phyloP scores from a whole-genome alignment of 2,113 vertebrate species.

The Anas platyrhynchos region DNA sequence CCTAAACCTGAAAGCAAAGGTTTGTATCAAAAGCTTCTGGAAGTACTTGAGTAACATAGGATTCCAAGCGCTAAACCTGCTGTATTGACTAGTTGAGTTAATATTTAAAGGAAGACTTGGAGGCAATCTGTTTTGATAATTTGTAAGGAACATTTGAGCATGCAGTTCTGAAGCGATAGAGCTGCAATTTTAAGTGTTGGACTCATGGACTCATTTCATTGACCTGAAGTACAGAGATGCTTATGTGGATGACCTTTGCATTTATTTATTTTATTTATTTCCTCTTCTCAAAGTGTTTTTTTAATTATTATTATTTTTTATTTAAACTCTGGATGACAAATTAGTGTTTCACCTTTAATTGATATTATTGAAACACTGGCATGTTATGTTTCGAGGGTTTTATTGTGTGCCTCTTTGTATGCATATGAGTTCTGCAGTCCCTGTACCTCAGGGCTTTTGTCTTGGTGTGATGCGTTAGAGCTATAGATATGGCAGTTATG shows the following conservation, averaged over 20 bases:
- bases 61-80: not conserved
- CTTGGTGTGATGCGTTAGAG: not conserved
- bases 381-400: not conserved
- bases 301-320: too few species aligned
- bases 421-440: conserved; percentile 2
- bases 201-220: not conserved
- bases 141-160: not conserved
- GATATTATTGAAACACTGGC: not conserved
- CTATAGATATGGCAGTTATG: not conserved
- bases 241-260: not conserved
- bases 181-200: not conserved
- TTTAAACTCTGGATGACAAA: not conserved
- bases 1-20: conserved; percentile 93
- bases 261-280: not conserved
- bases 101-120: not conserved
- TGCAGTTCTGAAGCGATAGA: not conserved
- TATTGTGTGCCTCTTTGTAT: not conserved
- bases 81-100: not conserved
- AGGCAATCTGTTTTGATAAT: not conserved
- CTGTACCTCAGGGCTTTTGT: conserved; percentile 25
- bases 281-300: accelerated
- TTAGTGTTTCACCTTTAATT: not conserved
- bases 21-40: conserved; percentile 65
- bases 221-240: not conserved
- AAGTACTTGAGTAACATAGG: not conserved